A percentile compares a stretch with the other conserved stretches of the same genome.
Conservation (phyloP, 2,797 vertebrate genomes). For the Vireo griseus region DNA sequence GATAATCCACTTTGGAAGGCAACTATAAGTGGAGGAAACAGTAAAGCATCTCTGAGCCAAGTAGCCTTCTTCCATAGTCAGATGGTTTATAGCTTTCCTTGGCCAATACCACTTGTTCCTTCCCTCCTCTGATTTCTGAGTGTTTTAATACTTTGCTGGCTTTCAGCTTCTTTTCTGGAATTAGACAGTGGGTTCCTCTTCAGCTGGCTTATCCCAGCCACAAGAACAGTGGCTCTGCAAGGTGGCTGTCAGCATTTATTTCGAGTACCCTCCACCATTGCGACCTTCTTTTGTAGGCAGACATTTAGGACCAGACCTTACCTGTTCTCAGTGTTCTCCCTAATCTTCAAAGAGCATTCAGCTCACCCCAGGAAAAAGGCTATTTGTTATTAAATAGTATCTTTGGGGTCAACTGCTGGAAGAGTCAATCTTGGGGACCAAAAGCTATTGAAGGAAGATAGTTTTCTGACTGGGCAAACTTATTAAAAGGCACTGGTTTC, state of each 20-base stretch:
- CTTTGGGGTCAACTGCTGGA: background rate
- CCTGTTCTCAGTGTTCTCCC: background rate
- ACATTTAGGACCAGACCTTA: background rate
- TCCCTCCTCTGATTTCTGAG: background rate
- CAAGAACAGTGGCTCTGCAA: background rate
- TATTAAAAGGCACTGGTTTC: background rate
- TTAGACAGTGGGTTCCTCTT: background rate
- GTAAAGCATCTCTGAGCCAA: constrained; percentile 65
- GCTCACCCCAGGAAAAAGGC: background rate
- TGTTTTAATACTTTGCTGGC: background rate
- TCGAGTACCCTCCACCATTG: background rate
- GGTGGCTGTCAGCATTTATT: background rate
- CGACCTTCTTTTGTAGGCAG: background rate
- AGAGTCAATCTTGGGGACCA: background rate
- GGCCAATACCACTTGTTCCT: background rate
- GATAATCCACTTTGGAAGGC: constrained; percentile 23
- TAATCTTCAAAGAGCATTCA: background rate
- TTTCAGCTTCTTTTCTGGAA: background rate
- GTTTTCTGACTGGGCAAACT: background rate
- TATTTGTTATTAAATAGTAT: background rate
- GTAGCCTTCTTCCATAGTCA: constrained; percentile 12
- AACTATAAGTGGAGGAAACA: constrained; percentile 17
- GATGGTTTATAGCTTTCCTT: constrained; percentile 4
- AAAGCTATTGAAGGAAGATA: background rate
- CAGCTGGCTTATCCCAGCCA: background rate